phyloP scores from a whole-genome alignment of 2,888 invertebrate genomes.

The Aphidoletes aphidimyza region DNA sequence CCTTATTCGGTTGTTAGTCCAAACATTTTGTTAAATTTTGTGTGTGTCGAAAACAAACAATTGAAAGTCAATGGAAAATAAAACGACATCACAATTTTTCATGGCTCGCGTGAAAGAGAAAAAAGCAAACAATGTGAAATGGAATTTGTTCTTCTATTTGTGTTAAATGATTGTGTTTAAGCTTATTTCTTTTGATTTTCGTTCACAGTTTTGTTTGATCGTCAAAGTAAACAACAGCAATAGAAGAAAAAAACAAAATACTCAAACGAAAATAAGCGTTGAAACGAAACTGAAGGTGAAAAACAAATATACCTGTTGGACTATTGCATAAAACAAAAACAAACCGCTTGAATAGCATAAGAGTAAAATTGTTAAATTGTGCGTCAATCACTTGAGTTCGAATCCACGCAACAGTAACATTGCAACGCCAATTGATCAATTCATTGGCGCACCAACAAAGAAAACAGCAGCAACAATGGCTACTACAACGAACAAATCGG shows the following conservation, averaged over 20 bases:
- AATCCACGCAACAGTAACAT: not conserved
- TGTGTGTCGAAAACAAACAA: not conserved
- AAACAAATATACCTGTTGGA: not conserved
- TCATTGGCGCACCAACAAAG: not conserved
- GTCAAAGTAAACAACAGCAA: not conserved
- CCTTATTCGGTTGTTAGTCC: too few relatives aligned
- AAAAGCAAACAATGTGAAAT: too few relatives aligned
- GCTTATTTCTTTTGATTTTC: not conserved
- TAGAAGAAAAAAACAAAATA: too few relatives aligned
- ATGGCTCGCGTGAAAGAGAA: too few relatives aligned
- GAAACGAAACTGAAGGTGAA: too few relatives aligned
- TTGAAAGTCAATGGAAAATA: not conserved
- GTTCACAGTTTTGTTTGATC: not conserved
- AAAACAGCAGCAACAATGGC: not conserved
- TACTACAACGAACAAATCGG: not conserved
- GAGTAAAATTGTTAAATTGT: too few relatives aligned
- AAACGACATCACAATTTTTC: too few relatives aligned
- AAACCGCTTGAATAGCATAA: too few relatives aligned
- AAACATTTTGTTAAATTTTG: too few relatives aligned
- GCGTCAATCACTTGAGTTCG: too few relatives aligned
- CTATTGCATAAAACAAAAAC: not conserved
- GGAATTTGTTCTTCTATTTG: constrained; percentile 8
- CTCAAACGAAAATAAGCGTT: too few relatives aligned
- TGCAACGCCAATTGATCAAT: not conserved
- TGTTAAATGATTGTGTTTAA: not conserved